Evolutionary conservation across 2,113 vertebrate genomes (phyloP).

Genomic region (Neotoma lepida): DNA sequence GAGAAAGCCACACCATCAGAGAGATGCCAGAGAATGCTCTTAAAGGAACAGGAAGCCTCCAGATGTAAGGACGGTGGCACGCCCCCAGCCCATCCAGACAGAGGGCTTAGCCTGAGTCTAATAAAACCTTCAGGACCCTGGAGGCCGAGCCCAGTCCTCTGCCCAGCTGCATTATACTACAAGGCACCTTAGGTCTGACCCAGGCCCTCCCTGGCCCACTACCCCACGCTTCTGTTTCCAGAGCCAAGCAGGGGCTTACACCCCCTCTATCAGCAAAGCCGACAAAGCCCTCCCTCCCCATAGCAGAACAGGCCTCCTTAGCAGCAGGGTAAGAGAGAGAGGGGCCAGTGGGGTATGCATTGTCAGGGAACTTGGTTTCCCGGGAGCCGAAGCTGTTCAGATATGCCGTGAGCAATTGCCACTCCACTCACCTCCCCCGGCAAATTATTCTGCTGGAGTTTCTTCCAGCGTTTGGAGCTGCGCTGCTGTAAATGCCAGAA

Average conservation of each 20-base stretch:
- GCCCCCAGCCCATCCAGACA: not conserved
- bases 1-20: not conserved
- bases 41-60: not conserved
- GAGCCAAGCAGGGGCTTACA: not conserved
- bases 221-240: not conserved
- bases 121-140: not conserved
- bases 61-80: not conserved
- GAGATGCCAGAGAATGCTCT: not conserved
- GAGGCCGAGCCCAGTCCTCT: not conserved
- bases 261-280: not conserved
- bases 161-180: not conserved
- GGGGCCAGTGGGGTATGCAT: not conserved
- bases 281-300: not conserved
- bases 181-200: not conserved
- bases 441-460: constrained; percentile 76
- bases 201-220: not conserved
- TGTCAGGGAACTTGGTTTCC: constrained; percentile 72
- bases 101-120: not conserved
- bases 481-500: constrained; percentile 79
- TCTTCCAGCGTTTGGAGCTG: constrained; percentile 67
- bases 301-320: constrained; percentile 35
- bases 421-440: constrained; percentile 36
- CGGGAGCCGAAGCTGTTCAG: constrained; percentile 56
- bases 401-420: constrained; percentile 74
- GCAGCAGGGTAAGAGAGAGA: not conserved